A percentile compares a stretch with the other conserved stretches of the same genome.
These are phyloP conservation scores for Neosilurus mollespiculum DNA, from an alignment of 2,797 vertebrate species.

Conservation along the genomic window DNA sequence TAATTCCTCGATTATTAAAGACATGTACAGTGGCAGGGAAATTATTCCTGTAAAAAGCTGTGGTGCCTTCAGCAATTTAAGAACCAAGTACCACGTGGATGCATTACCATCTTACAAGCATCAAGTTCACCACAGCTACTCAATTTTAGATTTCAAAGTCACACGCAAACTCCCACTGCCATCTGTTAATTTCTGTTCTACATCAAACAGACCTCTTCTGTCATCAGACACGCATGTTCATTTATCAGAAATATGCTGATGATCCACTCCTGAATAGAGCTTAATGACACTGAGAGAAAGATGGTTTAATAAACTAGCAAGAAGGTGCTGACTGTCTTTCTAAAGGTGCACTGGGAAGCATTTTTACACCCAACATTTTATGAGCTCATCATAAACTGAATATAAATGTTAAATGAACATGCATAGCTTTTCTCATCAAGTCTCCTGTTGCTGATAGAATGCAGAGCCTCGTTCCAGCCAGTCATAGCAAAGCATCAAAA, in stretches of 20 bases:
- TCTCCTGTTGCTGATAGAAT: slow-evolving; percentile 7
- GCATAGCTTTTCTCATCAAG: not conserved
- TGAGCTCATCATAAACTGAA: slow-evolving; percentile 11
- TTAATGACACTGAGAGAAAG: slow-evolving; percentile 51
- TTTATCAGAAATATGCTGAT: slow-evolving; percentile 76
- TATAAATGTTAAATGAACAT: not conserved
- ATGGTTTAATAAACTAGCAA: slow-evolving; percentile 25
- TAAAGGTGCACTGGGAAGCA: slow-evolving; percentile 3
- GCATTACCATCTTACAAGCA: slow-evolving; percentile 23
- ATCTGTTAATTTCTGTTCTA: slow-evolving; percentile 32
- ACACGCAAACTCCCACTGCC: slow-evolving; percentile 31
- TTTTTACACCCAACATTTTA: slow-evolving; percentile 15
- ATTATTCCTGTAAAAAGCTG: not conserved
- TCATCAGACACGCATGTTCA: slow-evolving; percentile 28
- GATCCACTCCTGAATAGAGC: slow-evolving; percentile 57
- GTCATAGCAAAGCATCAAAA: not conserved
- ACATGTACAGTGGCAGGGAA: not conserved
- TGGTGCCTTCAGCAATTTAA: not conserved
- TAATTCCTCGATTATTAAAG: not conserved
- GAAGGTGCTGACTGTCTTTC: slow-evolving; percentile 7
- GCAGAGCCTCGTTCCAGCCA: not conserved
- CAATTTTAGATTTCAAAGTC: slow-evolving; percentile 16
- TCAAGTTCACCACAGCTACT: not conserved
- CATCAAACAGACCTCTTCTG: slow-evolving; percentile 16
- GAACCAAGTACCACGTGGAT: not conserved